phyloP scores from a whole-genome alignment of 2,888 invertebrate species.

The Caenorhabditis afra region DNA sequence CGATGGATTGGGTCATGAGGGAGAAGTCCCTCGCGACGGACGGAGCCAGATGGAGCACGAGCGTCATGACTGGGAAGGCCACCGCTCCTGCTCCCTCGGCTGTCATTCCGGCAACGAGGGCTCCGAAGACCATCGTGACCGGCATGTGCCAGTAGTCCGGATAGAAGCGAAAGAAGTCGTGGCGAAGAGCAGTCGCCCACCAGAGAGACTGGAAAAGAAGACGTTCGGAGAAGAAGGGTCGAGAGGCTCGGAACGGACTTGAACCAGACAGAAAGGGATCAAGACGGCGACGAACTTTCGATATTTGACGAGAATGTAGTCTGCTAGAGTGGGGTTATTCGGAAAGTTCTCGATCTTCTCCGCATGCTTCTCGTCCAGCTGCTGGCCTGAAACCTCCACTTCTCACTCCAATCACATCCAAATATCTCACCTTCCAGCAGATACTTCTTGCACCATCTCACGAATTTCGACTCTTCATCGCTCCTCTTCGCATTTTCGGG shows the following conservation, averaged over 20 bases:
- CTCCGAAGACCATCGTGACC: slow-evolving; percentile 80
- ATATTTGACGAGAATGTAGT: slow-evolving; percentile 70
- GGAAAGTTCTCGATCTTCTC: slow-evolving; percentile 63
- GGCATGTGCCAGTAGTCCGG: slow-evolving; percentile 79
- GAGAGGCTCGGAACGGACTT: no score
- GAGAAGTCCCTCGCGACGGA: slow-evolving; percentile 74
- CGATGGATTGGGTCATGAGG: slow-evolving; percentile 70
- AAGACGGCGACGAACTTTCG: slow-evolving; percentile 71
- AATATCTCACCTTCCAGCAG: slow-evolving; percentile 61
- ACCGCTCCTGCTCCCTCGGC: slow-evolving; percentile 79
- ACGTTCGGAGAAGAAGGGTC: slow-evolving; percentile 55
- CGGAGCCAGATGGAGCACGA: slow-evolving; percentile 74
- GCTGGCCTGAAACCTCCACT: slow-evolving; percentile 64
- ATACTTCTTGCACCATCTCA: slow-evolving; percentile 67
- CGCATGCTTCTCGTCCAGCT: slow-evolving; percentile 66
- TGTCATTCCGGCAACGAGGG: slow-evolving; percentile 79
- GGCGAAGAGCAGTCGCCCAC: slow-evolving; percentile 78
- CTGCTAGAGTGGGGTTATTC: slow-evolving; percentile 64
- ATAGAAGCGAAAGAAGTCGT: slow-evolving; percentile 76
- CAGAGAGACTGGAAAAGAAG: slow-evolving; percentile 58
- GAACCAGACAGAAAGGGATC: slow-evolving; percentile 54
- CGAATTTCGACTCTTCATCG: slow-evolving; percentile 13
- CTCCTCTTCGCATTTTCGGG: neutral
- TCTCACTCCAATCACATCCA: no score
- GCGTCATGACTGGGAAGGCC: slow-evolving; percentile 79